These are phyloP conservation scores for Sanderia malayensis DNA, from an alignment of 30 jellyfish, hydroid and myxozoan species.

Conservation along the genomic window DNA sequence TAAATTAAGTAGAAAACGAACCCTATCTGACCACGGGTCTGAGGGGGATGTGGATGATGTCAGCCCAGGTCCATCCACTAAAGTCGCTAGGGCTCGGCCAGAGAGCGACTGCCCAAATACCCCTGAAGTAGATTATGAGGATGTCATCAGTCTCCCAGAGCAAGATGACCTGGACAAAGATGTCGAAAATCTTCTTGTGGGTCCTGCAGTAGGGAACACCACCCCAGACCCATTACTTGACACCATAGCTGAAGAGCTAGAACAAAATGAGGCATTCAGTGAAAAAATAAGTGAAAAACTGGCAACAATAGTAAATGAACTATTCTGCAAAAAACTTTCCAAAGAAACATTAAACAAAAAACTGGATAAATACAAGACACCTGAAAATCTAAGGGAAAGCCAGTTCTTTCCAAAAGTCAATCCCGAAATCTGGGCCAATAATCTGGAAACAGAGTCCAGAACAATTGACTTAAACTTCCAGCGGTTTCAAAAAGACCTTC, in stretches of 20 bases:
- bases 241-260: slow-evolving; percentile 15
- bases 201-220: slow-evolving; percentile 4
- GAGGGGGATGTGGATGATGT: slow-evolving; percentile 14
- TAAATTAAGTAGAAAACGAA: neutral
- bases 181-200: slow-evolving; percentile 20
- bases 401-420: slow-evolving; percentile 20
- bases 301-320: slow-evolving; percentile 20
- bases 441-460: slow-evolving; percentile 15
- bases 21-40: slow-evolving; percentile 5
- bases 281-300: slow-evolving; percentile 16
- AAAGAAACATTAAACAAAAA: slow-evolving; percentile 5
- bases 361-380: slow-evolving; percentile 1
- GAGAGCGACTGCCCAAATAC: too few species aligned
- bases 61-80: neutral
- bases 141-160: slow-evolving; percentile 3
- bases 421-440: slow-evolving; percentile 31
- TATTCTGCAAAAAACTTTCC: slow-evolving; percentile 3
- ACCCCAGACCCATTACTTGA: slow-evolving; percentile 21
- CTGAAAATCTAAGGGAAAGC: neutral
- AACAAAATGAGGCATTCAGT: slow-evolving; percentile 11
- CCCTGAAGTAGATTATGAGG: slow-evolving; percentile 2
- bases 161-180: slow-evolving; percentile 22
- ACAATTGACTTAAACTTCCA: slow-evolving; percentile 9
- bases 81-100: slow-evolving; percentile 24
- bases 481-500: neutral